A percentile compares a stretch with the other conserved stretches of the same genome.
Conservation (phyloP, 2,113 vertebrate genomes). For the Anthoscopus minutus region DNA sequence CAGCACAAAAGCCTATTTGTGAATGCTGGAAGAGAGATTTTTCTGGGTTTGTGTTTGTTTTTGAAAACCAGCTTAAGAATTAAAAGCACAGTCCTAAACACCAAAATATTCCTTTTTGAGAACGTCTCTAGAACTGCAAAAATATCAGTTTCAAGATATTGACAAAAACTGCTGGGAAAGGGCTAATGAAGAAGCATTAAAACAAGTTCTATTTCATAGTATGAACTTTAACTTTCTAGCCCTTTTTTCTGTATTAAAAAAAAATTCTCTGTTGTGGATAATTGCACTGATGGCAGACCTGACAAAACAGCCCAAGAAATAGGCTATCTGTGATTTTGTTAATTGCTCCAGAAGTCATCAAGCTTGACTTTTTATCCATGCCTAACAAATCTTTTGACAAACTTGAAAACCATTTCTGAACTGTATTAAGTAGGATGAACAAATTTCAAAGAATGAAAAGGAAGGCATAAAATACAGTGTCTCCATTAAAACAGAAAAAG, state of each 20-base stretch:
- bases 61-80: background rate
- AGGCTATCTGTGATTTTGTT: constrained; percentile 46
- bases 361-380: constrained; percentile 41
- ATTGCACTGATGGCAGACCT: constrained; percentile 40
- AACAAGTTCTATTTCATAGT: constrained; percentile 18
- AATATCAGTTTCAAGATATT: background rate
- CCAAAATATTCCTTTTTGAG: background rate
- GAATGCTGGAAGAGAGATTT: background rate
- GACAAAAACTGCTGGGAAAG: background rate
- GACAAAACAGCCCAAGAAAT: constrained; percentile 47
- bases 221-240: constrained; percentile 26
- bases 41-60: background rate
- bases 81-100: background rate
- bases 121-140: background rate
- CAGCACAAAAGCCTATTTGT: background rate
- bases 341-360: constrained; percentile 58
- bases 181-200: constrained; percentile 23
- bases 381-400: constrained; percentile 53
- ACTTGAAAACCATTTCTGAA: constrained; percentile 47
- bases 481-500: background rate
- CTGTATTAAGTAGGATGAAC: constrained; percentile 36
- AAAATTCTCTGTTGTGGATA: background rate
- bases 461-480: background rate
- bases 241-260: background rate
- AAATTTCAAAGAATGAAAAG: constrained; percentile 44